Conservation (phyloP, 1,140 invertebrate genomes). For the Araneus ventricosus region DNA sequence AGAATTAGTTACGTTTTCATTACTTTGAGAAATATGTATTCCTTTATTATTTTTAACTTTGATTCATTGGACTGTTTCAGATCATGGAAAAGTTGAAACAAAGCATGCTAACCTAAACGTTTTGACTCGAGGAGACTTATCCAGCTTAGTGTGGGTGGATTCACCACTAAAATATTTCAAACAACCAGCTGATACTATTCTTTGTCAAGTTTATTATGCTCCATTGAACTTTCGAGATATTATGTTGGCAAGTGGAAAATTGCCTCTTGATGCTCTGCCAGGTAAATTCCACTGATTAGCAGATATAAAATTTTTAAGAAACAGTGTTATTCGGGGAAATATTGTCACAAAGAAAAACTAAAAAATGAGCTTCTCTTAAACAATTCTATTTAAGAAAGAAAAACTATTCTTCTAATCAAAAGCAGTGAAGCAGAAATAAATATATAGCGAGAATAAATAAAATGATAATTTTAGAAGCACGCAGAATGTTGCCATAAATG, state of each 20-base stretch:
- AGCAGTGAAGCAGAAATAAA: too few species aligned
- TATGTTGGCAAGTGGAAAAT: constrained; percentile 97
- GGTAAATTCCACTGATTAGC: constrained; percentile 80
- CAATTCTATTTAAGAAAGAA: too few species aligned
- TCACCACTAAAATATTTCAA: constrained; percentile 84
- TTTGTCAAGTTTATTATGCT: constrained; percentile 92
- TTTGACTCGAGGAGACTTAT: constrained; percentile 90
- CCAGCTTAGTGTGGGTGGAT: constrained; percentile 97
- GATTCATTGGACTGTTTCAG: neutral
- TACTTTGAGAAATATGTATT: neutral
- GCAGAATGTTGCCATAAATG: too few species aligned
- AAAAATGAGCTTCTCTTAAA: too few species aligned
- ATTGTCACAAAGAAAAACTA: neutral
- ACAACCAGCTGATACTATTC: constrained; percentile 81
- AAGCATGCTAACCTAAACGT: constrained; percentile 97
- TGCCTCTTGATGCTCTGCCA: constrained; percentile 96
- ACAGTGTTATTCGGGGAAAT: neutral
- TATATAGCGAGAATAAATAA: too few species aligned
- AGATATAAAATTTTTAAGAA: neutral
- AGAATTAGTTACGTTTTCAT: neutral
- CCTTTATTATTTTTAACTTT: too few species aligned
- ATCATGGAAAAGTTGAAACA: constrained; percentile 78
- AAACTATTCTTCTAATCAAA: too few species aligned
- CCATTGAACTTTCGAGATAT: constrained; percentile 98
- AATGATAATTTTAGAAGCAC: too few species aligned